Evolutionary conservation across 2,797 vertebrate species (phyloP).

Genomic region (Epinephelus malabaricus): DNA sequence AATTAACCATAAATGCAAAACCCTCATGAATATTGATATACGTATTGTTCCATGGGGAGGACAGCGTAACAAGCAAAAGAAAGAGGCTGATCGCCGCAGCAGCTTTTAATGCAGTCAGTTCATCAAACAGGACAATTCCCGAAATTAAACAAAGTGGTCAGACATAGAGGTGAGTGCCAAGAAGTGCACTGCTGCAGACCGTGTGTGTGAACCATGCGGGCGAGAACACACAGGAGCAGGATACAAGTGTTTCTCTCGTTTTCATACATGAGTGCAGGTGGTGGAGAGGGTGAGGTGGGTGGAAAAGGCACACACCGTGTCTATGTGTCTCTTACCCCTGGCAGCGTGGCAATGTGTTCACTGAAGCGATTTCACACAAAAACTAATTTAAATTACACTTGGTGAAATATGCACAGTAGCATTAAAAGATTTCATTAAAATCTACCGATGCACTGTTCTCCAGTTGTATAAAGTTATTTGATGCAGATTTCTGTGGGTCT

Average conservation of each 20-base stretch:
- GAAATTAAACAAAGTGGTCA: conserved; percentile 11
- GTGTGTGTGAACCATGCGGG: not conserved
- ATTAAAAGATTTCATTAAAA: not conserved
- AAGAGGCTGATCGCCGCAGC: not conserved
- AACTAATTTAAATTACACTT: not conserved
- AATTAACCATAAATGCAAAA: not conserved
- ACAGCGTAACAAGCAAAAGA: not conserved
- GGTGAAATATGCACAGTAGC: not conserved
- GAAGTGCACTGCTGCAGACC: not conserved
- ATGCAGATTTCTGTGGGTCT: not conserved
- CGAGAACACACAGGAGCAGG: not conserved
- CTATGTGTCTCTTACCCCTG: not conserved
- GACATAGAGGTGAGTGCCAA: not conserved
- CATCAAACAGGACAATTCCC: not conserved
- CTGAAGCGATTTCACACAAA: not conserved
- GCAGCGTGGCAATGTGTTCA: not conserved
- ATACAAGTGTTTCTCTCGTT: not conserved
- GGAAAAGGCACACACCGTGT: not conserved
- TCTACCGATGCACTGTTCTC: not conserved
- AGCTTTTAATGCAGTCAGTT: conserved; percentile 1
- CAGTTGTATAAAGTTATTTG: not conserved
- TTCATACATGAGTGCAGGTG: not conserved
- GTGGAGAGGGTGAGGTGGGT: not conserved
- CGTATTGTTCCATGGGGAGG: not conserved
- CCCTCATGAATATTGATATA: not conserved